Evolutionary conservation across 2,797 vertebrate genomes (phyloP).

Genomic region (Erethizon dorsatum): DNA sequence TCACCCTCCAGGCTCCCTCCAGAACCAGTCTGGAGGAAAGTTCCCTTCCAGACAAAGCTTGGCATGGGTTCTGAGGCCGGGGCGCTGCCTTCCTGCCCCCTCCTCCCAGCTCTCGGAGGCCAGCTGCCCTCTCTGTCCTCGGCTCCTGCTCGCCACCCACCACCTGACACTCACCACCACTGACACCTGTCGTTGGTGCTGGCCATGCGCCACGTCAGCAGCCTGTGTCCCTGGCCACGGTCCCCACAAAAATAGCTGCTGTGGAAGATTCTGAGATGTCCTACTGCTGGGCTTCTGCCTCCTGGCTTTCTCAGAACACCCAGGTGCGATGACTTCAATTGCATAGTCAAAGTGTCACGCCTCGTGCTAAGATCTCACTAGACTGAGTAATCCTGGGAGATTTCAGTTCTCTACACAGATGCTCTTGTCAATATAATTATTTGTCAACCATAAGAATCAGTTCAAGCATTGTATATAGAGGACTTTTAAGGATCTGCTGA

Average conservation of each 20-base stretch:
- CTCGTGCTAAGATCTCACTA: background rate
- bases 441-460: background rate
- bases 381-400: background rate
- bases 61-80: rapidly evolving
- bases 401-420: background rate
- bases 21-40: background rate
- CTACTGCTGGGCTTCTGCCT: background rate
- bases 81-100: background rate
- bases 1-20: background rate
- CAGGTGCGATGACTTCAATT: background rate
- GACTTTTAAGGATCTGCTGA: background rate
- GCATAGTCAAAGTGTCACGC: background rate
- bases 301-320: background rate
- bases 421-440: background rate
- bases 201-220: background rate
- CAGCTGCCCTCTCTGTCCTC: background rate
- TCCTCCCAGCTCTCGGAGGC: background rate
- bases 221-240: background rate
- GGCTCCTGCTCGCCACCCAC: background rate
- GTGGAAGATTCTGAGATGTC: background rate
- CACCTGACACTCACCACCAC: conserved; percentile 51
- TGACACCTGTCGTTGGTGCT: conserved; percentile 37
- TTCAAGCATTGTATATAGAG: background rate
- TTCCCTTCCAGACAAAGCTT: background rate
- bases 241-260: background rate